Percentiles rank a stretch among this genome's conserved stretches.
Conservation (phyloP, 1,140 invertebrate species). For the Solenopsis fugax region DNA sequence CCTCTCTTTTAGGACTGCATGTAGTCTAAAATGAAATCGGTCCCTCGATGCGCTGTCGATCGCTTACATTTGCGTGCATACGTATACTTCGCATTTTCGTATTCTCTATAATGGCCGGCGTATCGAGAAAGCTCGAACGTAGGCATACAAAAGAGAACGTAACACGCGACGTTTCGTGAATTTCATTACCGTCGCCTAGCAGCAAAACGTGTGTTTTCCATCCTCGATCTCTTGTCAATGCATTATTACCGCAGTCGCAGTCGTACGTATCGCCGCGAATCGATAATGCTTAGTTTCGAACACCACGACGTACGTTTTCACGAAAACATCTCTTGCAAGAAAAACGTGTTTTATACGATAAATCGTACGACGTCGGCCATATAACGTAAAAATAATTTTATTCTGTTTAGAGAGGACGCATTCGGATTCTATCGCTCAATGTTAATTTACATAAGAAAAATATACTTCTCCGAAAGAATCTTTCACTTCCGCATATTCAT, state of each 20-base stretch:
- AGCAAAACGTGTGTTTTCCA: slow-evolving; percentile 52
- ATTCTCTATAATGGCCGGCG: slow-evolving; percentile 34
- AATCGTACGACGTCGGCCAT: not conserved
- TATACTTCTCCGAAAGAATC: not conserved
- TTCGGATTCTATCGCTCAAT: not conserved
- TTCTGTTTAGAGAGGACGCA: not conserved
- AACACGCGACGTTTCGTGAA: slow-evolving; percentile 63
- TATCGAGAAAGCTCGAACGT: slow-evolving; percentile 35
- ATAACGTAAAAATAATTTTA: not conserved
- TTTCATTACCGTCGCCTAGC: slow-evolving; percentile 61
- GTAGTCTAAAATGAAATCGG: slow-evolving; percentile 52
- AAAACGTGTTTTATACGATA: not conserved
- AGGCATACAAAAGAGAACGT: slow-evolving; percentile 53
- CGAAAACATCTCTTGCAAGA: not conserved
- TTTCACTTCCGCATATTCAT: not conserved
- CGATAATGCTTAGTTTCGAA: slow-evolving; percentile 37
- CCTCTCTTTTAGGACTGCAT: slow-evolving; percentile 31
- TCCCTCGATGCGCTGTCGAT: slow-evolving; percentile 49
- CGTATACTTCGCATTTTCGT: slow-evolving; percentile 38
- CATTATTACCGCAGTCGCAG: not conserved
- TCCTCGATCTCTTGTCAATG: slow-evolving; percentile 45
- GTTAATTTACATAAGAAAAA: not conserved
- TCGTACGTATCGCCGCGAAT: slow-evolving; percentile 39
- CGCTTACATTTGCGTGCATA: slow-evolving; percentile 34
- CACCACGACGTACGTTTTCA: not conserved